Conservation (phyloP, 1,140 invertebrate species). For the Leucophenga varia region DNA sequence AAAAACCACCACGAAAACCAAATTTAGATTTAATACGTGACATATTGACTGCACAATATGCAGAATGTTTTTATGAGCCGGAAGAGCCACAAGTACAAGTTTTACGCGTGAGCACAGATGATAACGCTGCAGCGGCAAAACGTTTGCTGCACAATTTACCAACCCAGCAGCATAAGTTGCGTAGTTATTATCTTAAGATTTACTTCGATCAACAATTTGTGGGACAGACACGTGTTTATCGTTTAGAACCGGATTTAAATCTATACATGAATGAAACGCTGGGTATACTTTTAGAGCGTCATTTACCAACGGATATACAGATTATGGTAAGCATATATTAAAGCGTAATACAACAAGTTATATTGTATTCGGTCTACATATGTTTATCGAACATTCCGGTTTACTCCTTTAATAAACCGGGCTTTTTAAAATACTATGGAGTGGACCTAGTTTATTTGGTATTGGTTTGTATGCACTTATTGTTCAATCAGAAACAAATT, state of each 20-base stretch:
- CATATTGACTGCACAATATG: slow-evolving; percentile 42
- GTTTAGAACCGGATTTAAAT: slow-evolving; percentile 43
- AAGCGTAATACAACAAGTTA: no score
- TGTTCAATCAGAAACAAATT: no score
- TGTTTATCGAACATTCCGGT: no score
- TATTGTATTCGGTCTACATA: no score
- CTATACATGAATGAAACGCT: slow-evolving; percentile 40
- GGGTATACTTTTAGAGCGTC: slow-evolving; percentile 42
- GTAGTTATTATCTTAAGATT: slow-evolving; percentile 44
- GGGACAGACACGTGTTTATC: slow-evolving; percentile 40
- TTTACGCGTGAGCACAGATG: slow-evolving; percentile 27
- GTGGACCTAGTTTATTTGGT: no score
- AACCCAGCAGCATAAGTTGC: slow-evolving; percentile 20
- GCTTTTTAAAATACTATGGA: no score
- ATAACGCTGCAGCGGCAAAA: slow-evolving; percentile 7
- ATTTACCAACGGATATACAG: slow-evolving; percentile 31
- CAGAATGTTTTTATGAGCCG: slow-evolving; percentile 56
- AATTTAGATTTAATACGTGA: slow-evolving; percentile 40
- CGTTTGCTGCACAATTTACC: background rate
- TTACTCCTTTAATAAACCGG: no score
- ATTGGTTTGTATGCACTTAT: no score
- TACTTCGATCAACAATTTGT: slow-evolving; percentile 44
- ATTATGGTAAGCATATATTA: slow-evolving; percentile 42
- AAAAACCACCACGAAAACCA: slow-evolving; percentile 42
- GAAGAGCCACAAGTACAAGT: slow-evolving; percentile 59